phyloP scores from a whole-genome alignment of 2,888 invertebrate species.

The Darwinula stevensoni region DNA sequence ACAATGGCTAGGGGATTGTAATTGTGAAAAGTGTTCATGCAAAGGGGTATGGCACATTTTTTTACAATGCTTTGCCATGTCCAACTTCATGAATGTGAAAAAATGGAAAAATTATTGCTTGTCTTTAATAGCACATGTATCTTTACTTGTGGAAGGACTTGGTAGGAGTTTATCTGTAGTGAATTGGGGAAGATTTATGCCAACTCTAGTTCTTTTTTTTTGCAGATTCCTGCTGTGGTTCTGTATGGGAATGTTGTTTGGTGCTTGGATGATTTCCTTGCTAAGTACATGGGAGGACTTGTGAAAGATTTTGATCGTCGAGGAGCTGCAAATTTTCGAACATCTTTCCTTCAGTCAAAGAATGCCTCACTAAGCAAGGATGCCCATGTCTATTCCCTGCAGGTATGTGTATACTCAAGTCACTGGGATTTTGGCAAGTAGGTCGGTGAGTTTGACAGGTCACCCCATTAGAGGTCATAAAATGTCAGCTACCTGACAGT shows the following conservation, averaged over 20 bases:
- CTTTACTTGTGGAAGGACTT: slow-evolving; percentile 6
- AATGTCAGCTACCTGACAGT: too few relatives aligned
- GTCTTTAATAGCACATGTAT: slow-evolving; percentile 5
- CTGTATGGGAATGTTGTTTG: slow-evolving; percentile 50
- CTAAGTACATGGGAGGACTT: slow-evolving; percentile 24
- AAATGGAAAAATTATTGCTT: slow-evolving; percentile 7
- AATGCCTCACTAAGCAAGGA: slow-evolving; percentile 27
- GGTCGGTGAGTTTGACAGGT: too few relatives aligned
- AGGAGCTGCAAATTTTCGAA: slow-evolving; percentile 16
- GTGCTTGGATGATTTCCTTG: slow-evolving; percentile 56
- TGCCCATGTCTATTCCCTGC: slow-evolving; percentile 21
- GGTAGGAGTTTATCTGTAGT: slow-evolving; percentile 3
- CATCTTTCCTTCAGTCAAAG: slow-evolving; percentile 21
- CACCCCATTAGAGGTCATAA: too few relatives aligned
- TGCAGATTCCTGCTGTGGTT: slow-evolving; percentile 39
- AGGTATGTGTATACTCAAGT: slow-evolving; percentile 17
- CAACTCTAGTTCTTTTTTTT: slow-evolving; percentile 1
- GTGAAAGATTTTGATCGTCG: slow-evolving; percentile 23
- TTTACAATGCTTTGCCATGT: too few relatives aligned
- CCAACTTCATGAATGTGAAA: too few relatives aligned
- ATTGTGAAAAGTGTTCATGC: too few relatives aligned
- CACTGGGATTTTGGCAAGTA: too few relatives aligned
- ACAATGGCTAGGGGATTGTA: too few relatives aligned
- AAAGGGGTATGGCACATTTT: too few relatives aligned
- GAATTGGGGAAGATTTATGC: neutral